phyloP scores from a whole-genome alignment of 2,797 vertebrate species.

The Enteromius treurensis region DNA sequence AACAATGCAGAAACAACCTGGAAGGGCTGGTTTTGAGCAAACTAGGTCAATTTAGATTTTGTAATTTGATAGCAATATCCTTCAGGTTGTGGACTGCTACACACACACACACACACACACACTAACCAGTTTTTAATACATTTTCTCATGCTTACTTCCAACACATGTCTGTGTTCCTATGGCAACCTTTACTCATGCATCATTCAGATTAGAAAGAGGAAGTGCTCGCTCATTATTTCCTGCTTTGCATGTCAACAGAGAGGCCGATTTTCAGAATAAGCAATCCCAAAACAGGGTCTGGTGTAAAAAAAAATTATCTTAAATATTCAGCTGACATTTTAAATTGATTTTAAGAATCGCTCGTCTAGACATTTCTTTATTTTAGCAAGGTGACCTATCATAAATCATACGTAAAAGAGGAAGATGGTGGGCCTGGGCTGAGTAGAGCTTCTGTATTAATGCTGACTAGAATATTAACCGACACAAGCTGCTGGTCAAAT shows the following conservation, averaged over 20 bases:
- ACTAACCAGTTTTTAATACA: constrained; percentile 19
- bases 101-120: constrained; percentile 4
- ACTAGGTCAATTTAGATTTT: constrained; percentile 1
- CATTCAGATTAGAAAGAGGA: constrained; percentile 60
- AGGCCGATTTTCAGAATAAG: constrained; percentile 20
- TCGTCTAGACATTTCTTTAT: not conserved
- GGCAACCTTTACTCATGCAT: constrained; percentile 52
- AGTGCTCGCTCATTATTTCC: constrained; percentile 61
- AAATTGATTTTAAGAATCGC: not conserved
- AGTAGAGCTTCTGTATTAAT: not conserved
- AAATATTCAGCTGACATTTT: not conserved
- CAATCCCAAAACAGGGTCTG: not conserved
- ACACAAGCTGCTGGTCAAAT: constrained; percentile 9
- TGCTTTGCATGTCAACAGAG: constrained; percentile 56
- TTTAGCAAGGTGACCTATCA: not conserved
- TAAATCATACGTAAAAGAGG: constrained; percentile 13
- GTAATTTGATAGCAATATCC: constrained; percentile 17
- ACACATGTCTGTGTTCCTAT: constrained; percentile 55
- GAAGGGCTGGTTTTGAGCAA: not conserved
- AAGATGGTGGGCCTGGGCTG: not conserved
- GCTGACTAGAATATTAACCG: constrained; percentile 30
- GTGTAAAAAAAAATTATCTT: not conserved
- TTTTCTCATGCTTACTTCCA: constrained; percentile 45
- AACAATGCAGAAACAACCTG: not conserved
- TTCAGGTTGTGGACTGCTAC: constrained; percentile 3